Evolutionary conservation across 53 echinoderm and acorn worm species (phyloP).

Genomic region (Zoroaster sp.): DNA sequence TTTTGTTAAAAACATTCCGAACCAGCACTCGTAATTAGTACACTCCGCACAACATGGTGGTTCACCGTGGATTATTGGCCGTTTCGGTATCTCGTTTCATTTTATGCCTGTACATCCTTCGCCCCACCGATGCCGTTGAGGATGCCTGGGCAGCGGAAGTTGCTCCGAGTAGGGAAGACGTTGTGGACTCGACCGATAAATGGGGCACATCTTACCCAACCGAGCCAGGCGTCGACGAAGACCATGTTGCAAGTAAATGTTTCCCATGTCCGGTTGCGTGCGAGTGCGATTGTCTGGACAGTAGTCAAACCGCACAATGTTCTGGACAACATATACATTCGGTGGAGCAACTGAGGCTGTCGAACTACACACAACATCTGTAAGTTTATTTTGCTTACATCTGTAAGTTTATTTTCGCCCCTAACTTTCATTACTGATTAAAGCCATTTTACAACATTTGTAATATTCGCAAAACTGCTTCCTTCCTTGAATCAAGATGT

Average conservation of each 20-base stretch:
- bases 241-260: too few relatives aligned
- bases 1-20: background rate
- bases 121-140: background rate
- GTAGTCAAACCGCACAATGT: background rate
- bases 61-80: background rate
- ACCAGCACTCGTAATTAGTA: background rate
- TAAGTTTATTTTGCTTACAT: background rate
- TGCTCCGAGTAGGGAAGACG: background rate
- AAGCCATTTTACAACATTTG: too few relatives aligned
- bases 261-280: background rate
- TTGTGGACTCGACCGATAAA: background rate
- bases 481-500: too few relatives aligned
- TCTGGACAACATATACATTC: constrained; percentile 15
- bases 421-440: too few relatives aligned
- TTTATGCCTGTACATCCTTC: background rate
- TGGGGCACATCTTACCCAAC: background rate
- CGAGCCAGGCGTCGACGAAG: background rate
- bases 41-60: too few relatives aligned
- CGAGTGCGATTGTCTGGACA: background rate
- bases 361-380: constrained; percentile 6
- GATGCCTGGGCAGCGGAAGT: background rate
- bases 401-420: too few relatives aligned
- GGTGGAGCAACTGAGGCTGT: background rate
- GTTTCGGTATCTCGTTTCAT: background rate
- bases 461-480: too few relatives aligned